Evolutionary conservation across 1,140 invertebrate species (phyloP).

Genomic region (Drosophila varians): DNA sequence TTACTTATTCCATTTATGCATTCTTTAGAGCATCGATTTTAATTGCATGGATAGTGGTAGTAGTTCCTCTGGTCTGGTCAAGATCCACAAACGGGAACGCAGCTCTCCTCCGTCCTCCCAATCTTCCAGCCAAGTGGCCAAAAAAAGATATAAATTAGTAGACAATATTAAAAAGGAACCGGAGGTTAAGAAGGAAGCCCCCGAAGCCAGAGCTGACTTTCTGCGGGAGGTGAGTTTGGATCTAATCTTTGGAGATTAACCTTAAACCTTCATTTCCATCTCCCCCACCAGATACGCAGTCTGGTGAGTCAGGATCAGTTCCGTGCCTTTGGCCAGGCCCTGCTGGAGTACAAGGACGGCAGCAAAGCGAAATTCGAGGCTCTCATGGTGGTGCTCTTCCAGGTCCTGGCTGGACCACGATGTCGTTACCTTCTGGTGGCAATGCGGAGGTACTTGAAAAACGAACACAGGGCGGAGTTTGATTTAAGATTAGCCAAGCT

Average conservation of each 20-base stretch:
- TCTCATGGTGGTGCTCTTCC: constrained; percentile 84
- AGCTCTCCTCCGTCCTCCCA: constrained; percentile 46
- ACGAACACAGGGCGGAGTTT: constrained; percentile 85
- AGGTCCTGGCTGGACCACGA: constrained; percentile 84
- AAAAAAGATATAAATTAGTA: constrained; percentile 72
- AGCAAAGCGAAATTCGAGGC: constrained; percentile 84
- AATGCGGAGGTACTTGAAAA: constrained; percentile 86
- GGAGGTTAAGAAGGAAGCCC: constrained; percentile 49
- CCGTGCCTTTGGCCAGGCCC: constrained; percentile 86
- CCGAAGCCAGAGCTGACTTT: constrained; percentile 77
- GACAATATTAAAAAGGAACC: constrained; percentile 37
- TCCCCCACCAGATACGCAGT: constrained; percentile 56
- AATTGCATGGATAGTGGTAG: constrained; percentile 33
- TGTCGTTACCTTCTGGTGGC: constrained; percentile 86
- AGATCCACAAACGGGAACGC: constrained; percentile 74
- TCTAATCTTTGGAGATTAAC: too few species aligned
- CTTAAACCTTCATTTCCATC: background rate
- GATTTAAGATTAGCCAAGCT: constrained; percentile 61
- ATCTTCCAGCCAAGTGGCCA: constrained; percentile 14
- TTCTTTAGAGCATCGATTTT: constrained; percentile 67
- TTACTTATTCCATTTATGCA: background rate
- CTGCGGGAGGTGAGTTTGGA: constrained; percentile 54
- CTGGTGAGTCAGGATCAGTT: constrained; percentile 84
- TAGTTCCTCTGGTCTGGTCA: constrained; percentile 39
- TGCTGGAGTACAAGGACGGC: constrained; percentile 86